A percentile compares a stretch with the other conserved stretches of the same genome.
These are phyloP conservation scores for Bostrychus sinensis DNA, from an alignment of 2,113 vertebrate genomes.

Conservation along the genomic window DNA sequence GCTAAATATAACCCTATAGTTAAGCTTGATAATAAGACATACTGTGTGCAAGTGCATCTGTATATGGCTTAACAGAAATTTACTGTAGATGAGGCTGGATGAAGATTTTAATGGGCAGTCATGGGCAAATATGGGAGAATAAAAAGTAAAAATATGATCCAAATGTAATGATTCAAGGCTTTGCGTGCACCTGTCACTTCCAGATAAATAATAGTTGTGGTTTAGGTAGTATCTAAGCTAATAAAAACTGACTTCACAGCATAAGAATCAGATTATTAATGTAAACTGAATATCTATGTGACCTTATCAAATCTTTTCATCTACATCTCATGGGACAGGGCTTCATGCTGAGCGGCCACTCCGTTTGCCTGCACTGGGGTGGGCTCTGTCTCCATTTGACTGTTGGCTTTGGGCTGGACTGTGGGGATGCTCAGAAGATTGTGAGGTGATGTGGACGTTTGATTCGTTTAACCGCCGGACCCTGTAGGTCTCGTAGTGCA, in stretches of 20 bases:
- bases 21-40: neutral
- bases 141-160: neutral
- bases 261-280: slow-evolving; percentile 43
- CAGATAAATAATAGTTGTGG: slow-evolving; percentile 38
- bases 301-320: slow-evolving; percentile 25
- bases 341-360: slow-evolving; percentile 80
- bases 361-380: slow-evolving; percentile 80
- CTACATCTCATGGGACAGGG: slow-evolving; percentile 90
- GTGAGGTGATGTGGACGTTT: slow-evolving; percentile 55
- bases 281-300: slow-evolving; percentile 41
- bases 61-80: slow-evolving; percentile 10
- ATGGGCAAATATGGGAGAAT: neutral
- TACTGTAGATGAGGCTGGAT: slow-evolving; percentile 22
- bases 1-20: neutral
- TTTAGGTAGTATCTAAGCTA: slow-evolving; percentile 18
- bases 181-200: neutral
- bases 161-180: neutral
- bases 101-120: slow-evolving; percentile 8
- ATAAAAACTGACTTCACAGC: slow-evolving; percentile 46
- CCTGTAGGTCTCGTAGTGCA: slow-evolving; percentile 96
- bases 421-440: slow-evolving; percentile 66
- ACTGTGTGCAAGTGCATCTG: neutral
- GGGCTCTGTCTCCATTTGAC: slow-evolving; percentile 77
- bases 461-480: slow-evolving; percentile 93
- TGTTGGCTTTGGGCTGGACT: slow-evolving; percentile 59